These are phyloP conservation scores for Hoplodrina blanda DNA, from an alignment of 2,888 invertebrate species.

Conservation along the genomic window DNA sequence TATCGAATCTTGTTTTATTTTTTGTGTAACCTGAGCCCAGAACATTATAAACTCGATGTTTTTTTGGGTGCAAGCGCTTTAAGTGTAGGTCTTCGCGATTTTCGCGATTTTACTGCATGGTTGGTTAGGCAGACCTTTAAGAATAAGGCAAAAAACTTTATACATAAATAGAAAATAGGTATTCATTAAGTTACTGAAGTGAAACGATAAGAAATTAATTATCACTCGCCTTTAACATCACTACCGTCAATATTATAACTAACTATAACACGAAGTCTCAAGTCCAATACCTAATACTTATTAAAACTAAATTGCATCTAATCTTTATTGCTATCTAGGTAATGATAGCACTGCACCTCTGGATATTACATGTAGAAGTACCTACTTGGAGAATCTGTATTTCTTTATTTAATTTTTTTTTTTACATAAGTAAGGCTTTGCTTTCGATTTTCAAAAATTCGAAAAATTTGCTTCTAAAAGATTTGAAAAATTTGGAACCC, in stretches of 20 bases:
- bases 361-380: too few relatives aligned
- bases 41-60: slow-evolving; percentile 21
- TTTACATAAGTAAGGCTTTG: too few relatives aligned
- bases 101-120: slow-evolving; percentile 35
- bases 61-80: slow-evolving; percentile 15
- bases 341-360: not conserved
- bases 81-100: slow-evolving; percentile 26
- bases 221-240: not conserved
- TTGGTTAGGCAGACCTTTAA: slow-evolving; percentile 18
- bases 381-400: too few relatives aligned
- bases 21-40: slow-evolving; percentile 26
- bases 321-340: slow-evolving; percentile 10
- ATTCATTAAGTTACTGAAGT: slow-evolving; percentile 8
- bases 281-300: slow-evolving; percentile 14
- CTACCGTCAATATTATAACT: not conserved
- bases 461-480: too few relatives aligned
- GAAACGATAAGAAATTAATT: slow-evolving; percentile 2
- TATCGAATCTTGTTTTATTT: slow-evolving; percentile 17
- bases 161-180: not conserved
- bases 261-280: not conserved
- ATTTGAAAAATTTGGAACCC: not conserved
- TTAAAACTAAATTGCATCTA: slow-evolving; percentile 15
- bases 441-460: too few relatives aligned
- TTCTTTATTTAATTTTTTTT: too few relatives aligned
- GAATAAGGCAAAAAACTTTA: not conserved